Base-by-base conservation (phyloP, 2,113 vertebrate genomes). In the Neogale vison region DNA sequence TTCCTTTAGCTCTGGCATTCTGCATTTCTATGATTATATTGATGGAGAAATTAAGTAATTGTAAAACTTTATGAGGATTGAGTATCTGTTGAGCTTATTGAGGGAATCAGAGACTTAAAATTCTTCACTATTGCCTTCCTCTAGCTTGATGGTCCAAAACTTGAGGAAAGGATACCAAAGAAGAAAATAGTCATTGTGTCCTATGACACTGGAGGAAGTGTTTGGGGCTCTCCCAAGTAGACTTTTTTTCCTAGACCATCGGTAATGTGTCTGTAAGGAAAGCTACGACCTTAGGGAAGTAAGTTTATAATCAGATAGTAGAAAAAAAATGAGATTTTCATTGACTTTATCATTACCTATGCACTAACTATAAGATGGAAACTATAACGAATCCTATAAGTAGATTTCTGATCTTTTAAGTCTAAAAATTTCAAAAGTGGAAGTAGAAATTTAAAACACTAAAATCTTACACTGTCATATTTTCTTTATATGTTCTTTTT, bases 131-230 rank as follows among this genome's bases (percentile, higher is more conserved):
- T 85, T 83, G 69, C 65, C 63, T 71, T 87, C 18, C 13, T 91
- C 50, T 89, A 95, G 59, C 34, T 76, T 89, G 34, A 57, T 77
- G 74, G 67, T n/a, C 45, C 71, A 91, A 82, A 88, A 71, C 93
- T 96, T 89, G 61, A 87, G 84, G 36, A 87, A 94, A 83, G 23
- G 23, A 57, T 79, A 82, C n/a, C 80, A 67, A 95, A 65, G 63
- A 94, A 85, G 47, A 85, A 93, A 71, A 69, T 88, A 79, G 74
- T 36, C 67, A 34, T 55, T 85, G 65, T 89, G 94, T 88, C 72
- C 31, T 67, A 2, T 85, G 71, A 59, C 42, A 61, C n/a, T 63
- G 36, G 15, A 59, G 80, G 47, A 89, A 63, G 55, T 79, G 42
- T 67, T 95, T 96, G 65, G 45, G 24, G 29, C 69, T 93, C n/a